Evolutionary conservation across 2,113 vertebrate genomes (phyloP).

Genomic region (Thryonomys swinderianus): DNA sequence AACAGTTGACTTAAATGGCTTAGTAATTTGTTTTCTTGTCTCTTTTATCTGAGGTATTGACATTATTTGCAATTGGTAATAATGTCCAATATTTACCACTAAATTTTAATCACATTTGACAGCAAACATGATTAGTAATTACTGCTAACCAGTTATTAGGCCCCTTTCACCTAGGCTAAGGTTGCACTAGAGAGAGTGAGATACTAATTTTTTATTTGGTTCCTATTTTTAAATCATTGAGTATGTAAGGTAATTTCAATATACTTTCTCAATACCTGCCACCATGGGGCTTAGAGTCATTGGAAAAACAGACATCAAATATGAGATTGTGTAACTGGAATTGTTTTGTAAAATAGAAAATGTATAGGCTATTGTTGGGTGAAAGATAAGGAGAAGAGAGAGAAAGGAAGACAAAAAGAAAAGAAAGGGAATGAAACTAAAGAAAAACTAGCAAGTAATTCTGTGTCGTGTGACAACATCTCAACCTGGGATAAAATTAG

Average conservation of each 20-base stretch:
- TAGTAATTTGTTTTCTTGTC: background rate
- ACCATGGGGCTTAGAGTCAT: background rate
- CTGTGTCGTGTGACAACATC: background rate
- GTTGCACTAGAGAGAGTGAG: background rate
- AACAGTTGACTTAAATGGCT: background rate
- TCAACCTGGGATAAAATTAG: too few species aligned
- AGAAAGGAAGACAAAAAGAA: too few species aligned
- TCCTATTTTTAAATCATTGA: background rate
- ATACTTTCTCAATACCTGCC: background rate
- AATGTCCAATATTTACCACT: background rate
- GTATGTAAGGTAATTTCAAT: background rate
- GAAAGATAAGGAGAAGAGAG: background rate
- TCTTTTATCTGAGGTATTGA: too few species aligned
- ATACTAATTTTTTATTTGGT: background rate
- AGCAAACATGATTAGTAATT: background rate
- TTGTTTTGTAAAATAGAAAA: background rate
- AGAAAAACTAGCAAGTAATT: background rate
- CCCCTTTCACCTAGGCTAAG: background rate
- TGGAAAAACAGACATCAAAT: background rate
- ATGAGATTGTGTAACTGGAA: background rate
- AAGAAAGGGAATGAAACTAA: background rate
- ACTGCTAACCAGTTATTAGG: background rate
- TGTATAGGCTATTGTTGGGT: background rate
- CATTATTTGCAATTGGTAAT: background rate
- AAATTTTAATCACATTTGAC: background rate